These are phyloP conservation scores for Chrysotoxum bicinctum DNA, from an alignment of 2,888 invertebrate genomes.

Conservation along the genomic window DNA sequence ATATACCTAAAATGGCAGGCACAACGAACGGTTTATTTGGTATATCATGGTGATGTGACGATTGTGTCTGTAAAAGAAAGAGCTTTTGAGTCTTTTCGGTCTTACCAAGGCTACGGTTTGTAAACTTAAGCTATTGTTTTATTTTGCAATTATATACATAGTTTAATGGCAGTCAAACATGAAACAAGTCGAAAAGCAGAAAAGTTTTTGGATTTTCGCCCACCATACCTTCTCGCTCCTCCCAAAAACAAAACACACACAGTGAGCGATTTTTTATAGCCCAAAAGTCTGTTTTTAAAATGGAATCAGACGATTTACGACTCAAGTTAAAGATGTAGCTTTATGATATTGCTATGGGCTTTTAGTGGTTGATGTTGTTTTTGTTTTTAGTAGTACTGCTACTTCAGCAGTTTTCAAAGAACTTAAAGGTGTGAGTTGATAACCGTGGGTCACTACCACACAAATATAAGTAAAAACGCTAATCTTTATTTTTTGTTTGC, in stretches of 20 bases:
- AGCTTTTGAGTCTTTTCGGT: slow-evolving; percentile 32
- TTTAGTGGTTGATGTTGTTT: background rate
- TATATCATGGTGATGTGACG: slow-evolving; percentile 21
- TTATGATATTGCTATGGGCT: slow-evolving; percentile 1
- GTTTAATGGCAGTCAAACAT: slow-evolving; percentile 59
- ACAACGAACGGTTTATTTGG: slow-evolving; percentile 2
- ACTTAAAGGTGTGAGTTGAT: background rate
- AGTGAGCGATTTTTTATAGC: background rate
- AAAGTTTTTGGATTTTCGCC: slow-evolving; percentile 34
- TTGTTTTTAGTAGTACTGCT: background rate
- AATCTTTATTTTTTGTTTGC: background rate
- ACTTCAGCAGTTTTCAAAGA: too few species aligned
- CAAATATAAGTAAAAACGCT: background rate
- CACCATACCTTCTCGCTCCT: background rate
- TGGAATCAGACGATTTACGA: slow-evolving; percentile 43
- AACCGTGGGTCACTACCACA: background rate
- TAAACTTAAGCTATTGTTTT: slow-evolving; percentile 18
- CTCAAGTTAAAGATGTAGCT: slow-evolving; percentile 11
- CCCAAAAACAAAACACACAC: too few species aligned
- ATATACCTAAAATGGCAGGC: background rate
- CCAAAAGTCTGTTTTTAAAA: background rate
- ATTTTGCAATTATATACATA: slow-evolving; percentile 21
- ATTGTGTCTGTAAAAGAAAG: slow-evolving; percentile 46
- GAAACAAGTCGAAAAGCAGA: slow-evolving; percentile 63
- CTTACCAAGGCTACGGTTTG: slow-evolving; percentile 41